Conservation (phyloP, 1,140 invertebrate species). For the Plodia interpunctella region DNA sequence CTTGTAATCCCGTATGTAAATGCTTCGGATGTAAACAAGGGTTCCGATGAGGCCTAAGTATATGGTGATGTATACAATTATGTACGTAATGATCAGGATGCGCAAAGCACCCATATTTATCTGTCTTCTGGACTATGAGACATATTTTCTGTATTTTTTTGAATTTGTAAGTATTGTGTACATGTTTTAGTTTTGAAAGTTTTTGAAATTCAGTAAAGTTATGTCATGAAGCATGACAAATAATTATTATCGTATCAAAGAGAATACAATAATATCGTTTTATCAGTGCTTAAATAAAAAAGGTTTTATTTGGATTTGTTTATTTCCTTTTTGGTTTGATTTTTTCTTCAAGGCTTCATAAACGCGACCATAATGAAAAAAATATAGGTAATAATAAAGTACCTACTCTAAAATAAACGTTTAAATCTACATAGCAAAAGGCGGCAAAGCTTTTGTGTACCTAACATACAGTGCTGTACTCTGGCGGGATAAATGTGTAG, state of each 20-base stretch:
- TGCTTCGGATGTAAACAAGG: slow-evolving; percentile 44
- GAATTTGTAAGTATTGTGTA: neutral
- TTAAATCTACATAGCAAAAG: no score
- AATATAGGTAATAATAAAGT: no score
- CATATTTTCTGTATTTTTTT: neutral
- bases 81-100: slow-evolving; percentile 43
- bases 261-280: no score
- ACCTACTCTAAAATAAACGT: no score
- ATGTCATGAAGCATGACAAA: no score
- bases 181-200: neutral
- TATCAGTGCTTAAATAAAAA: no score
- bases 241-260: no score
- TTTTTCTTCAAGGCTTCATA: neutral
- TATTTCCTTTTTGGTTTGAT: neutral
- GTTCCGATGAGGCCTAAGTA: slow-evolving; percentile 51
- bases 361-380: neutral
- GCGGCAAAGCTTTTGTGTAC: no score
- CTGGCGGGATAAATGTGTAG: no score
- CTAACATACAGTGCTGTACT: no score
- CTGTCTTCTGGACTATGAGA: neutral
- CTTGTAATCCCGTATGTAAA: slow-evolving; percentile 35
- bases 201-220: neutral
- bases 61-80: slow-evolving; percentile 43
- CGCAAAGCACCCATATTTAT: slow-evolving; percentile 46
- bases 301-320: no score